Evolutionary conservation across 1,140 invertebrate species (phyloP).

Genomic region (Leptoteleia sp.): DNA sequence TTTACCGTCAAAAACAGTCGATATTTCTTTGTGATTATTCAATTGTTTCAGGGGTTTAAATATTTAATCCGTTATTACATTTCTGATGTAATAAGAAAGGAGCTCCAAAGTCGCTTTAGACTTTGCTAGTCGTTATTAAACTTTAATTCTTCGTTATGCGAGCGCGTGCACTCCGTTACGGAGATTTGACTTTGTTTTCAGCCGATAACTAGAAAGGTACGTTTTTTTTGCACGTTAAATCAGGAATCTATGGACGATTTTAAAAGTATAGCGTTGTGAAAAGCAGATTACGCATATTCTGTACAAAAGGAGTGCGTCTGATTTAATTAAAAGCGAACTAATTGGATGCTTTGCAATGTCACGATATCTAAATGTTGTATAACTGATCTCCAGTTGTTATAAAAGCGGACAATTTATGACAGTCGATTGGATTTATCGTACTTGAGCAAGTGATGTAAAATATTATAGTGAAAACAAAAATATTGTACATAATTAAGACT

Average conservation of each 20-base stretch:
- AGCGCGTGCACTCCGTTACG: slow-evolving; percentile 3
- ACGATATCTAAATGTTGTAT: slow-evolving; percentile 24
- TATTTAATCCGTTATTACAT: slow-evolving; percentile 63
- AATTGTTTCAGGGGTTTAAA: slow-evolving; percentile 55
- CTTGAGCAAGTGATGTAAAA: not conserved
- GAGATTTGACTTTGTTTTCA: slow-evolving; percentile 20
- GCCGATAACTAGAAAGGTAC: slow-evolving; percentile 10
- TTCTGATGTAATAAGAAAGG: slow-evolving; percentile 47
- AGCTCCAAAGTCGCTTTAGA: slow-evolving; percentile 13
- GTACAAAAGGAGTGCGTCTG: slow-evolving; percentile 25
- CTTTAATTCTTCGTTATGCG: slow-evolving; percentile 38
- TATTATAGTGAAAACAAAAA: too few relatives aligned
- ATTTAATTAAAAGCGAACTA: slow-evolving; percentile 54
- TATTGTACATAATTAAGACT: too few relatives aligned
- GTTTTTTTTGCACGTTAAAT: slow-evolving; percentile 16
- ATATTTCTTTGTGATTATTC: slow-evolving; percentile 56
- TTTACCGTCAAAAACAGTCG: slow-evolving; percentile 52
- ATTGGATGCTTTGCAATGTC: slow-evolving; percentile 41
- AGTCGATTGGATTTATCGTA: slow-evolving; percentile 27
- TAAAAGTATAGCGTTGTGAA: slow-evolving; percentile 17
- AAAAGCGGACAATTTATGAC: slow-evolving; percentile 11
- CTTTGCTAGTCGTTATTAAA: slow-evolving; percentile 33
- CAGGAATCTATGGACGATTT: slow-evolving; percentile 7
- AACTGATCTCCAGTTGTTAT: slow-evolving; percentile 36
- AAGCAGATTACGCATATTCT: slow-evolving; percentile 33